Conservation (phyloP, 1,140 invertebrate species). For the Aradophagus sp. region DNA sequence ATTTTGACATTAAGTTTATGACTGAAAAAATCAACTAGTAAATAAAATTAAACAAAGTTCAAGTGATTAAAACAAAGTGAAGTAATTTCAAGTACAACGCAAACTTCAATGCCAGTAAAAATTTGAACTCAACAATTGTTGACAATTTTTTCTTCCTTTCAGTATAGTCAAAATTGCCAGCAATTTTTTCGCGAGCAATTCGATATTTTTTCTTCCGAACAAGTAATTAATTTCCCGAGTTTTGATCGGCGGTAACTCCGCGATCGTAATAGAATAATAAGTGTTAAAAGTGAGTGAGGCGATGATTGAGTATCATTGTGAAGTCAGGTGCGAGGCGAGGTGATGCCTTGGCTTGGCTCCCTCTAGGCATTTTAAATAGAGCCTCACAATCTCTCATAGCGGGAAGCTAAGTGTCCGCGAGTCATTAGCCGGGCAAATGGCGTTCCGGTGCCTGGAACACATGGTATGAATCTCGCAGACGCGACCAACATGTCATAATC, state of each 20-base stretch:
- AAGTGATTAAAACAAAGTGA: no score
- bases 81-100: no score
- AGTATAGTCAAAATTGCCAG: no score
- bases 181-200: no score
- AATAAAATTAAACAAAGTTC: no score
- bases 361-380: slow-evolving; percentile 53
- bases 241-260: slow-evolving; percentile 7
- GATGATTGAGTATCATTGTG: slow-evolving; percentile 45
- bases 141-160: no score
- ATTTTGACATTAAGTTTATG: no score
- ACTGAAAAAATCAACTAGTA: no score
- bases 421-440: slow-evolving; percentile 72
- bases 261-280: slow-evolving; percentile 33
- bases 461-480: slow-evolving; percentile 67
- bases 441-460: slow-evolving; percentile 71
- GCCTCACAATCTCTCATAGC: slow-evolving; percentile 40
- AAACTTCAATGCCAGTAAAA: no score
- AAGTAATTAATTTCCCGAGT: slow-evolving; percentile 1
- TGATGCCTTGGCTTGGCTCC: slow-evolving; percentile 36
- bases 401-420: slow-evolving; percentile 67
- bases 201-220: no score
- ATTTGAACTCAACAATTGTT: no score
- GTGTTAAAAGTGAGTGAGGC: slow-evolving; percentile 22
- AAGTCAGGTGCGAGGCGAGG: slow-evolving; percentile 43
- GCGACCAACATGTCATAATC: slow-evolving; percentile 73